Conservation (phyloP, 2,113 vertebrate genomes). For the Ophiodon elongatus region DNA sequence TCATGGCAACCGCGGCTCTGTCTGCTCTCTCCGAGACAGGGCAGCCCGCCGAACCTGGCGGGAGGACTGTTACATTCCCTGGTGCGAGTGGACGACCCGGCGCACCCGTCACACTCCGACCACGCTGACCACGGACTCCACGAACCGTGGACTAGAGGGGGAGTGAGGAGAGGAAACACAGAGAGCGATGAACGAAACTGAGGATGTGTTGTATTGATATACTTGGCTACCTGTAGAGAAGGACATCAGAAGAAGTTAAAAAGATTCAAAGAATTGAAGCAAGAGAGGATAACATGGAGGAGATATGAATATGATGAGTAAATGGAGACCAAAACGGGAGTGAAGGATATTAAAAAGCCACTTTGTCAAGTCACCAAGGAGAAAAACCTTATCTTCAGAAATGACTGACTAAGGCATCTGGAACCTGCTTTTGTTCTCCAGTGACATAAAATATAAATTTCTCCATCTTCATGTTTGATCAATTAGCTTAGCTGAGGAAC, state of each 20-base stretch:
- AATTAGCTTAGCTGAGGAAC: background rate
- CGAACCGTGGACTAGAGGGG: conserved; percentile 83
- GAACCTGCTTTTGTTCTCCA: background rate
- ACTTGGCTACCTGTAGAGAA: background rate
- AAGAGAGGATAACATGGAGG: background rate
- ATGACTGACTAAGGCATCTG: background rate
- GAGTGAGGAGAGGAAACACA: background rate
- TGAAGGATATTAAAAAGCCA: too few relatives aligned
- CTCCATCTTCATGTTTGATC: background rate
- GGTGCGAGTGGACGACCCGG: conserved; percentile 80
- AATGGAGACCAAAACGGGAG: too few relatives aligned
- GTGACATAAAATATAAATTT: background rate
- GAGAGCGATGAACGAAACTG: background rate
- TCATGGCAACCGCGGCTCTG: conserved; percentile 86
- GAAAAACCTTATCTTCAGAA: background rate
- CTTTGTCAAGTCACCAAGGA: too few relatives aligned
- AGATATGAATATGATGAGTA: too few relatives aligned
- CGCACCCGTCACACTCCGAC: conserved; percentile 85
- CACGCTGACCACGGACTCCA: conserved; percentile 89
- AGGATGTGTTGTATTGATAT: background rate
- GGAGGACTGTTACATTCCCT: conserved; percentile 86
- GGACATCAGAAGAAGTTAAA: background rate
- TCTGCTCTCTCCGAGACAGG: conserved; percentile 83
- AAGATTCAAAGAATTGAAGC: background rate
- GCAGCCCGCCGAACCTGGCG: conserved; percentile 84